These are phyloP conservation scores for Oreochromis niloticus DNA, from an alignment of 2,113 vertebrate species.

Conservation along the genomic window DNA sequence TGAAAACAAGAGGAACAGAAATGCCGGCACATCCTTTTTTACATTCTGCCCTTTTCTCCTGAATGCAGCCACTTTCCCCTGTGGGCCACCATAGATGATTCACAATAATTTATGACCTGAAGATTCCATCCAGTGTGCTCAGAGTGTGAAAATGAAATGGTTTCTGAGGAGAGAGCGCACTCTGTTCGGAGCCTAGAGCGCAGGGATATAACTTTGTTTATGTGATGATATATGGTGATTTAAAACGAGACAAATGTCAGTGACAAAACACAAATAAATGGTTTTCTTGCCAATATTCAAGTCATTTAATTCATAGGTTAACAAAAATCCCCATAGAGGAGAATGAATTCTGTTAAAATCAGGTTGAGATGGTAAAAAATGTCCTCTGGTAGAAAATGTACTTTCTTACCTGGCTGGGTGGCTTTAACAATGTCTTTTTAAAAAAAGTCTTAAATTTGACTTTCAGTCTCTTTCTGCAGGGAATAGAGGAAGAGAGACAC, in stretches of 20 bases:
- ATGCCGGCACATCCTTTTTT: background rate
- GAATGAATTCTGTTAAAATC: background rate
- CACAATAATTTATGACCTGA: slow-evolving; percentile 8
- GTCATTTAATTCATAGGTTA: slow-evolving; percentile 16
- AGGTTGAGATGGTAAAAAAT: background rate
- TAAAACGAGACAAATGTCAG: slow-evolving; percentile 11
- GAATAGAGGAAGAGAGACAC: background rate
- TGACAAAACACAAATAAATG: background rate
- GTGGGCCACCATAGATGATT: slow-evolving; percentile 16
- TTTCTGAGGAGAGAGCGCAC: slow-evolving; percentile 10
- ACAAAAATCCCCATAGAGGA: background rate
- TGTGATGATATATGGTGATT: background rate
- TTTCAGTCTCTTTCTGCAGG: too few species aligned
- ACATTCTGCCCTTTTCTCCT: slow-evolving; percentile 21
- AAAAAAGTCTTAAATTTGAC: background rate
- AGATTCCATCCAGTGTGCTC: background rate
- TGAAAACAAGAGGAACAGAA: background rate
- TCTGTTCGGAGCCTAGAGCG: background rate
- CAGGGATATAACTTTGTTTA: background rate
- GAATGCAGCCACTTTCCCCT: slow-evolving; percentile 7
- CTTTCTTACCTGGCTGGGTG: background rate
- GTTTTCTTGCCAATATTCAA: background rate
- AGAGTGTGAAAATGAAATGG: slow-evolving; percentile 6
- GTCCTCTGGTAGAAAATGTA: background rate
- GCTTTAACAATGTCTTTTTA: background rate